Conservation (phyloP, 2,797 vertebrate genomes). For the Diplodus sargus region DNA sequence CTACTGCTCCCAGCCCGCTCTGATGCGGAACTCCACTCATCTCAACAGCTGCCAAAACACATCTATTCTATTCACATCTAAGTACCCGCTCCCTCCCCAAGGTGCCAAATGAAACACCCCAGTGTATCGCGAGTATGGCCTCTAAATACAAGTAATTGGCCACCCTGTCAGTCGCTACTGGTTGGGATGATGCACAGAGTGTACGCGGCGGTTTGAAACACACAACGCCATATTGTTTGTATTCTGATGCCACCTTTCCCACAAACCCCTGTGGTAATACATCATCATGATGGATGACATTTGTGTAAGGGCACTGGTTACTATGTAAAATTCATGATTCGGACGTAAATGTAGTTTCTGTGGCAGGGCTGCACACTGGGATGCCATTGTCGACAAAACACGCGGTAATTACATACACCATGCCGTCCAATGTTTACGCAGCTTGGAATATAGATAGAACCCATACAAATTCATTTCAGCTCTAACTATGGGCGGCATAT, state of each 20-base stretch:
- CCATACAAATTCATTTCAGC: slow-evolving; percentile 28
- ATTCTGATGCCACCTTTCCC: slow-evolving; percentile 14
- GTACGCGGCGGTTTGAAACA: background rate
- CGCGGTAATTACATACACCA: slow-evolving; percentile 46
- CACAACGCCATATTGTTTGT: background rate
- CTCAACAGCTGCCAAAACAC: slow-evolving; percentile 54
- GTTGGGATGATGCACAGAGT: slow-evolving; percentile 8
- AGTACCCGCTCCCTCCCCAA: background rate
- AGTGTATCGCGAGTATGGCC: slow-evolving; percentile 20
- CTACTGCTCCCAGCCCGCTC: slow-evolving; percentile 29
- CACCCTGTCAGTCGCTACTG: slow-evolving; percentile 6
- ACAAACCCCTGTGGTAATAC: slow-evolving; percentile 32
- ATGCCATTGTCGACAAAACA: slow-evolving; percentile 28
- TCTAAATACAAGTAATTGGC: slow-evolving; percentile 55
- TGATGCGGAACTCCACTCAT: slow-evolving; percentile 37
- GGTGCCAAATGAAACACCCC: slow-evolving; percentile 33
- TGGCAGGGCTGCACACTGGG: slow-evolving; percentile 14
- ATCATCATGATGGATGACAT: slow-evolving; percentile 56
- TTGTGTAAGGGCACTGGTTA: slow-evolving; percentile 18
- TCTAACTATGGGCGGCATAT: slow-evolving; percentile 6
- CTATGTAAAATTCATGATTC: slow-evolving; percentile 66
- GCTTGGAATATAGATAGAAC: slow-evolving; percentile 39
- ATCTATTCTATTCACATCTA: slow-evolving; percentile 36
- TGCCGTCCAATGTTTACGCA: slow-evolving; percentile 3
- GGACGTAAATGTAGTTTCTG: slow-evolving; percentile 29